These are phyloP conservation scores for Troglohyphantes excavatus DNA, from an alignment of 2,888 invertebrate genomes.

Conservation along the genomic window DNA sequence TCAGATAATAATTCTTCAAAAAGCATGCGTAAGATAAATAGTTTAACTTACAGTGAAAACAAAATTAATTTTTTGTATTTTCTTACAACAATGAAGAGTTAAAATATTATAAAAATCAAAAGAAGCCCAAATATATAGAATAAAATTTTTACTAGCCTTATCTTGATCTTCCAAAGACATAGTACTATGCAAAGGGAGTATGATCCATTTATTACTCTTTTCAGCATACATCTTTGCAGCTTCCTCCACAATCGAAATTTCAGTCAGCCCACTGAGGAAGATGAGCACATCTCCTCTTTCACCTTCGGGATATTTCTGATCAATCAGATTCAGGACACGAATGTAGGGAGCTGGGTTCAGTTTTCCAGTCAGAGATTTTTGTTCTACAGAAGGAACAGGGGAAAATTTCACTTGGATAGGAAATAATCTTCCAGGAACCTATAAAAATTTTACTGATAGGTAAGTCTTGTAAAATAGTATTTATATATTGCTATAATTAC, in stretches of 20 bases:
- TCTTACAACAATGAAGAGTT: no score
- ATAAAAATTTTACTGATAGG: constrained; percentile 59
- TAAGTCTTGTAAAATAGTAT: constrained; percentile 56
- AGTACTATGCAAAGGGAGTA: constrained; percentile 95
- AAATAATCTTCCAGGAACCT: constrained; percentile 96
- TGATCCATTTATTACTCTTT: constrained; percentile 92
- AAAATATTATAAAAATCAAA: neutral
- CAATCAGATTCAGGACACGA: constrained; percentile 94
- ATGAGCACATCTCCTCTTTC: constrained; percentile 97
- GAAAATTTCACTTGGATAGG: constrained; percentile 95
- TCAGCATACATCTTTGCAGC: constrained; percentile 91
- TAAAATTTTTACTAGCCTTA: constrained; percentile 86
- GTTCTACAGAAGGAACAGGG: constrained; percentile 87
- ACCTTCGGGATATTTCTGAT: constrained; percentile 91
- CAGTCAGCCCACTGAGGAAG: constrained; percentile 96
- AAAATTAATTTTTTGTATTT: no score
- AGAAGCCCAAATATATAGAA: neutral
- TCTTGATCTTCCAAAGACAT: constrained; percentile 97
- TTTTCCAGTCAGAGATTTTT: constrained; percentile 86
- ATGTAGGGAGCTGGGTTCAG: constrained; percentile 97
- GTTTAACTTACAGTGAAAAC: no score
- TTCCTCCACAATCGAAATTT: constrained; percentile 93
- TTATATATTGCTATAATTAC: no score
- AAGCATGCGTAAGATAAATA: no score
- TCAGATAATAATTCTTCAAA: no score